Evolutionary conservation across 2,797 vertebrate genomes (phyloP).

Genomic region (Antennarius maculatus): DNA sequence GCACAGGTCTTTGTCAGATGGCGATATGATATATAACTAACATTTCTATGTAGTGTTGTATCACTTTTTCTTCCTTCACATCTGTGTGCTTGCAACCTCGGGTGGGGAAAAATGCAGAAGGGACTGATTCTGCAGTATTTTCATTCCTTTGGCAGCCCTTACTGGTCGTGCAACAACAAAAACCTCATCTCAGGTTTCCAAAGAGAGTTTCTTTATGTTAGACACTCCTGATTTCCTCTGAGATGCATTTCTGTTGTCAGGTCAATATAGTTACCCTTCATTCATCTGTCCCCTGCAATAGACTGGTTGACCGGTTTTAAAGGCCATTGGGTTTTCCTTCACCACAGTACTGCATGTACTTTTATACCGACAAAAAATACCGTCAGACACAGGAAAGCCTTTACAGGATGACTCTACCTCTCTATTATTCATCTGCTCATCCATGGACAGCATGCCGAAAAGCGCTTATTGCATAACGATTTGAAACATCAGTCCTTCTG

Average conservation of each 20-base stretch:
- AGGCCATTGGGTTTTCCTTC: conserved; percentile 22
- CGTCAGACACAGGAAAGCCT: conserved; percentile 32
- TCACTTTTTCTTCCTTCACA: too few relatives aligned
- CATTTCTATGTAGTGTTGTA: too few relatives aligned
- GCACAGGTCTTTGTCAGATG: too few relatives aligned
- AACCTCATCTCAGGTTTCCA: too few relatives aligned
- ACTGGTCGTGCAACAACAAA: too few relatives aligned
- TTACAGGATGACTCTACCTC: conserved; percentile 5
- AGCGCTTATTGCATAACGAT: conserved; percentile 27
- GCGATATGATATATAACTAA: too few relatives aligned
- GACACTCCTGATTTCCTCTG: neutral
- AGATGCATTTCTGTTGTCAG: neutral
- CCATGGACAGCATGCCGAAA: conserved; percentile 3
- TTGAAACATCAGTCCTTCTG: neutral
- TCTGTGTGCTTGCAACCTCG: too few relatives aligned
- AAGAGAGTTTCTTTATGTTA: neutral
- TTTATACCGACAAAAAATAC: conserved; percentile 1
- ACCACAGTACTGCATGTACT: conserved; percentile 21
- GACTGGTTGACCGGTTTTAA: conserved; percentile 8
- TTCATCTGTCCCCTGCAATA: neutral
- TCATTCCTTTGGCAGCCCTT: too few relatives aligned
- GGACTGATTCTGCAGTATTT: too few relatives aligned
- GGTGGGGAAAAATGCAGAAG: too few relatives aligned
- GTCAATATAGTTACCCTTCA: neutral
- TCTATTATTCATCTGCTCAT: conserved; percentile 48